A percentile compares a stretch with the other conserved stretches of the same genome.
These are phyloP conservation scores for Syngnathus rostellatus DNA, from an alignment of 2,797 vertebrate species.

Conservation along the genomic window DNA sequence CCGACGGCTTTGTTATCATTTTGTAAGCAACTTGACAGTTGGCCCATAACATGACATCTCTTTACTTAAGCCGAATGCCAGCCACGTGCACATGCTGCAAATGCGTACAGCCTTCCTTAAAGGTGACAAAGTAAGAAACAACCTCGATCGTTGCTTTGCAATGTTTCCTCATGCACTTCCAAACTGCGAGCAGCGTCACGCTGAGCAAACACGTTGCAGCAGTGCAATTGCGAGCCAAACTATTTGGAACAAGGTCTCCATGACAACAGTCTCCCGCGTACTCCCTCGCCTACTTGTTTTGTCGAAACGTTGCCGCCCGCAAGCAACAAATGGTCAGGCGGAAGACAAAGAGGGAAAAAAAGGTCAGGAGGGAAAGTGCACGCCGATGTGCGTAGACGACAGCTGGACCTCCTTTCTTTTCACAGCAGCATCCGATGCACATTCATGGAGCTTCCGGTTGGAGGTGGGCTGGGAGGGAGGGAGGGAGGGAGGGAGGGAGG, in stretches of 20 bases:
- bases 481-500: neutral
- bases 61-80: neutral
- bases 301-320: slow-evolving; percentile 47
- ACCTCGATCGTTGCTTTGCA: neutral
- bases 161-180: neutral
- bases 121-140: neutral
- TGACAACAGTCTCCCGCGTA: slow-evolving; percentile 32
- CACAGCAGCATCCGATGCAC: slow-evolving; percentile 45
- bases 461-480: slow-evolving; percentile 17
- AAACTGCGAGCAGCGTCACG: neutral
- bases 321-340: slow-evolving; percentile 31
- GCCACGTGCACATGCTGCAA: neutral
- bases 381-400: slow-evolving; percentile 19
- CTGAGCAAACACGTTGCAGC: neutral
- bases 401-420: slow-evolving; percentile 49
- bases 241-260: slow-evolving; percentile 35
- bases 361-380: slow-evolving; percentile 10
- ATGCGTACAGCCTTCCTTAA: neutral
- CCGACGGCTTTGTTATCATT: neutral
- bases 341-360: slow-evolving; percentile 13
- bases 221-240: neutral
- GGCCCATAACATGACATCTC: neutral
- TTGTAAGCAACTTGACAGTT: neutral
- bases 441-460: slow-evolving; percentile 65
- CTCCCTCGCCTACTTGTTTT: slow-evolving; percentile 10